A percentile compares a stretch with the other conserved stretches of the same genome.
Conservation (phyloP, 1,140 invertebrate genomes). For the Mycetomoellerius zeteki region DNA sequence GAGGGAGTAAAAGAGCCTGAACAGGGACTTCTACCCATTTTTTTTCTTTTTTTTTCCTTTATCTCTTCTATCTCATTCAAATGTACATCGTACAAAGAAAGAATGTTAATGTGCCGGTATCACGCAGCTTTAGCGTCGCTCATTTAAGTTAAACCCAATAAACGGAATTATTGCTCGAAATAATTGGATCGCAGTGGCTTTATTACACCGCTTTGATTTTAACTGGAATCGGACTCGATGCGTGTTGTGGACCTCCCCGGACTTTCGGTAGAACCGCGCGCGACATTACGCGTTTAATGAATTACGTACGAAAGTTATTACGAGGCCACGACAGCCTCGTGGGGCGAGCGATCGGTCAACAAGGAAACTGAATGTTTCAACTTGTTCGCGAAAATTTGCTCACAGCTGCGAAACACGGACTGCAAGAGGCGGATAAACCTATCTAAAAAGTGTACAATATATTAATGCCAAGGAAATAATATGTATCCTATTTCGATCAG, state of each 20-base stretch:
- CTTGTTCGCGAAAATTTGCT: conserved; percentile 15
- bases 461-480: not conserved
- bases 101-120: conserved; percentile 23
- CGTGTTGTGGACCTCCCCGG: not conserved
- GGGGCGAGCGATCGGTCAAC: conserved; percentile 72
- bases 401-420: not conserved
- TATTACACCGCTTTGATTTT: conserved; percentile 67
- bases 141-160: conserved; percentile 67
- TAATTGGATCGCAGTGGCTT: conserved; percentile 73
- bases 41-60: not conserved
- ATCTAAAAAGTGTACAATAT: not conserved
- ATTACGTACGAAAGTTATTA: conserved; percentile 73
- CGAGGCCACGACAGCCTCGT: conserved; percentile 55
- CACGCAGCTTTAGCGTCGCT: conserved; percentile 51
- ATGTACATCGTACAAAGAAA: conserved; percentile 17
- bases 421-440: not conserved
- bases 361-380: conserved; percentile 46
- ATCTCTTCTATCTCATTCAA: not conserved
- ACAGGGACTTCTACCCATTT: not conserved
- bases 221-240: conserved; percentile 71
- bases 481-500: not conserved
- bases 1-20: not conserved
- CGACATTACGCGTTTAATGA: conserved; percentile 63
- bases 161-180: conserved; percentile 52
- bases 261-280: not conserved